Evolutionary conservation across 2,888 invertebrate genomes (phyloP), one percentile per base, ranked within the genome.

Genomic region (Hylaea fasciaria): DNA sequence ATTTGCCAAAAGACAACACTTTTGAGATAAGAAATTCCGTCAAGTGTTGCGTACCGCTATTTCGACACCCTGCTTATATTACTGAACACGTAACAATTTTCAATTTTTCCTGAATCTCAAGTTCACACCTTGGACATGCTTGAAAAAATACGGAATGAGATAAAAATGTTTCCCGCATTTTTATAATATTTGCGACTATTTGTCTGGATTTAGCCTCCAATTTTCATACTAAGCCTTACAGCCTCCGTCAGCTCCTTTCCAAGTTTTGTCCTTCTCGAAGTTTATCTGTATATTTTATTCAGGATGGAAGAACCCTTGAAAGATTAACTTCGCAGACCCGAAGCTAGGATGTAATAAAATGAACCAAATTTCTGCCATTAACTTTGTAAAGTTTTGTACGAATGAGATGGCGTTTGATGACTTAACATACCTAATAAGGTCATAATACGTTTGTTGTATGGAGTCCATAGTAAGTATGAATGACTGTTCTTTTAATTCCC

Each of bases 241-340:
- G n/a, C n/a, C n/a, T n/a, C n/a, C 44, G 44, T 29, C 17, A 37
- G 35, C 12, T 41, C 43, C 40, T 41, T 52, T 48, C n/a, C 48
- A 44, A 53, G 58, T 44, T 29, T 9, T 10, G 9, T 0, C 49
- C 12, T 52, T 13, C 28, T 39, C 17, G 40, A 44, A 32, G 16
- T 47, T 52, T 32, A 37, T 39, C 49, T 41, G 22, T 10, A 52
- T 58, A 58, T 58, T 48, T 58, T 53, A 58, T 58, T 58, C 58
- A 58, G 37, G 29, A 58, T 53, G 52, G 58, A 8, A 52, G 28
- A 46, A 16, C 29, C 28, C 44, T 58, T 57, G 57, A 47, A 53
- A 28, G 28, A 53, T 52, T 47, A 37, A 58, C 43, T 52, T 9
- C 29, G 28, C 32, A 35, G 58, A 28, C 45, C 32, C 40, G 2